Conservation (phyloP, 1,140 invertebrate genomes). For the Gryllus bimaculatus region DNA sequence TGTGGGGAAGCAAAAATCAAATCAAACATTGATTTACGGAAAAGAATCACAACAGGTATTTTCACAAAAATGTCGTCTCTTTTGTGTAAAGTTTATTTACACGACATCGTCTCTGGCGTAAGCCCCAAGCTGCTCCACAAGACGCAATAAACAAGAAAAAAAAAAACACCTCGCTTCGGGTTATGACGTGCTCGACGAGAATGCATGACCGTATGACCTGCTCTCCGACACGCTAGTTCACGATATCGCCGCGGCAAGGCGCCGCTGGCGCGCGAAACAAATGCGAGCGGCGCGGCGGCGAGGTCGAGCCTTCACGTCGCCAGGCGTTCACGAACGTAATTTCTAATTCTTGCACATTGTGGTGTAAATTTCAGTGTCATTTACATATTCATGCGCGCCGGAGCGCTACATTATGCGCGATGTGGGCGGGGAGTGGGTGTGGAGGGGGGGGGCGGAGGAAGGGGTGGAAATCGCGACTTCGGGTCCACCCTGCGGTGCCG, state of each 20-base stretch:
- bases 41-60: too few species aligned
- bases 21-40: too few species aligned
- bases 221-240: neutral
- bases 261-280: neutral
- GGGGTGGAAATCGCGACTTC: too few species aligned
- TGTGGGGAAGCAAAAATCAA: too few species aligned
- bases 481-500: neutral
- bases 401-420: slow-evolving; percentile 2
- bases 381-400: neutral
- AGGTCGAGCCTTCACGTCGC: neutral
- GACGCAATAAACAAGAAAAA: neutral
- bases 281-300: neutral
- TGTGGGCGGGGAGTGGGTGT: neutral
- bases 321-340: neutral
- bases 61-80: too few species aligned
- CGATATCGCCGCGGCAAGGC: neutral
- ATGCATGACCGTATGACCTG: neutral
- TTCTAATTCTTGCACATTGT: slow-evolving; percentile 5
- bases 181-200: neutral
- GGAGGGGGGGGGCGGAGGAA: too few species aligned
- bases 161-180: neutral
- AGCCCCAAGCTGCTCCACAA: too few species aligned
- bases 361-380: slow-evolving; percentile 4
- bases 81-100: too few species aligned
- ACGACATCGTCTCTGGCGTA: too few species aligned